Percentiles rank a stretch among this genome's conserved stretches.
phyloP scores from a whole-genome alignment of 2,888 invertebrate species.

The Macropis europaea region DNA sequence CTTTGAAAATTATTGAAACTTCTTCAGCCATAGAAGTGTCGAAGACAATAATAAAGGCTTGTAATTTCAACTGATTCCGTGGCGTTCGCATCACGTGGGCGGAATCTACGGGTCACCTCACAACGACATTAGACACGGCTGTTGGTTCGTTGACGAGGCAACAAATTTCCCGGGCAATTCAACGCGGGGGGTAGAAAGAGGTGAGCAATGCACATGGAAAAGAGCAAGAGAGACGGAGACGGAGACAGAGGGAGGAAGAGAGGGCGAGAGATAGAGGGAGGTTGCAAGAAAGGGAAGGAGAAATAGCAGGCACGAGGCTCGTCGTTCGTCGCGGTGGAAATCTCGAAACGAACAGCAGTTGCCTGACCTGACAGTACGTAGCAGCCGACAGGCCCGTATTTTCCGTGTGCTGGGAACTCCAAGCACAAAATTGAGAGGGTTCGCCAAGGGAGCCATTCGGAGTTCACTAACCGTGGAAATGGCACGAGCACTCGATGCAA shows the following conservation, averaged over 20 bases:
- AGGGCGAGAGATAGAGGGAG: neutral
- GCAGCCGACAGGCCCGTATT: constrained; percentile 49
- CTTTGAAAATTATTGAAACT: too few species aligned
- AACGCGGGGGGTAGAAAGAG: constrained; percentile 1
- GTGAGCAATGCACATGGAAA: neutral
- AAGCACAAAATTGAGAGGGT: constrained; percentile 52
- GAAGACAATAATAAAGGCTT: too few species aligned
- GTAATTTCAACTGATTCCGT: constrained; percentile 5
- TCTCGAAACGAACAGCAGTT: constrained; percentile 51
- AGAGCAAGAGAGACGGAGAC: neutral
- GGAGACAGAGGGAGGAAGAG: neutral
- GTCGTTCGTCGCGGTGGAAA: constrained; percentile 52
- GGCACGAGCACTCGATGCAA: constrained; percentile 39
- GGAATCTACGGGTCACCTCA: constrained; percentile 24
- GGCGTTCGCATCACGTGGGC: constrained; percentile 6
- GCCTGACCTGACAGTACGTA: constrained; percentile 40
- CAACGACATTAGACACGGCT: constrained; percentile 42
- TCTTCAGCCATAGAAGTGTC: too few species aligned
- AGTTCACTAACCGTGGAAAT: constrained; percentile 64
- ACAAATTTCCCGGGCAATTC: constrained; percentile 48
- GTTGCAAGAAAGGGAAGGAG: constrained; percentile 1
- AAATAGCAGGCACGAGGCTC: constrained; percentile 10
- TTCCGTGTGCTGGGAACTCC: constrained; percentile 42
- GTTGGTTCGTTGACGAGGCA: constrained; percentile 41
- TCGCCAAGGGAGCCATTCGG: constrained; percentile 48